Evolutionary conservation across 1,140 invertebrate species (phyloP).

Genomic region (Aradophagus sp.): DNA sequence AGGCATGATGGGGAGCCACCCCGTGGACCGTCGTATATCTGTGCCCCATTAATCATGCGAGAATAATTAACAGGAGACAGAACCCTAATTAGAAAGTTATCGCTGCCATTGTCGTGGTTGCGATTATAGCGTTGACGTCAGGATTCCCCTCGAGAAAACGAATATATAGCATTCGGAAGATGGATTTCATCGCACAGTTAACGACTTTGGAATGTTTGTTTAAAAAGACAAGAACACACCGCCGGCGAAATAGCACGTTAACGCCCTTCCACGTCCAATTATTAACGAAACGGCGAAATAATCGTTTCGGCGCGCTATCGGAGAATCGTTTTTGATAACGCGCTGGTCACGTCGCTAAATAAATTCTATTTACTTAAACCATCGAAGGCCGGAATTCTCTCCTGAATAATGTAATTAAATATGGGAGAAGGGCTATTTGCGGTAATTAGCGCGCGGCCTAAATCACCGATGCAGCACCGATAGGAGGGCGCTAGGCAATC

Average conservation of each 20-base stretch:
- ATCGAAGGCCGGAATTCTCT: no score
- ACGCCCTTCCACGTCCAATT: no score
- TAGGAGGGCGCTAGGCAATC: constrained; percentile 54
- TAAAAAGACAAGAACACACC: constrained; percentile 18
- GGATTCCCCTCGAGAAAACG: constrained; percentile 50
- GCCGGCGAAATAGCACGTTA: no score
- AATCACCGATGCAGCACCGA: no score
- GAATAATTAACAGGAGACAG: constrained; percentile 61
- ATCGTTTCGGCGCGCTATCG: no score
- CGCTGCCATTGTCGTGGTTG: constrained; percentile 53
- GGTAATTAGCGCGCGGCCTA: no score
- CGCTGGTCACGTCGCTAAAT: no score
- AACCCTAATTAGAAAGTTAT: constrained; percentile 61
- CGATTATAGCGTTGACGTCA: constrained; percentile 49
- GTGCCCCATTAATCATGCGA: constrained; percentile 57
- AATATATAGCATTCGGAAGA: constrained; percentile 45
- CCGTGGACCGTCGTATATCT: constrained; percentile 39
- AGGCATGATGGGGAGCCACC: constrained; percentile 28
- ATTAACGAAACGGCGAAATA: no score
- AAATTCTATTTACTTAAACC: no score
- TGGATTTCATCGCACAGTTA: constrained; percentile 45
- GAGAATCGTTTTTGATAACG: no score
- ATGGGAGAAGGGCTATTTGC: no score
- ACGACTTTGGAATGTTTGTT: constrained; percentile 22
- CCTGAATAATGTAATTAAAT: no score